phyloP scores from a whole-genome alignment of 2,797 vertebrate genomes.

The Spheniscus humboldti region DNA sequence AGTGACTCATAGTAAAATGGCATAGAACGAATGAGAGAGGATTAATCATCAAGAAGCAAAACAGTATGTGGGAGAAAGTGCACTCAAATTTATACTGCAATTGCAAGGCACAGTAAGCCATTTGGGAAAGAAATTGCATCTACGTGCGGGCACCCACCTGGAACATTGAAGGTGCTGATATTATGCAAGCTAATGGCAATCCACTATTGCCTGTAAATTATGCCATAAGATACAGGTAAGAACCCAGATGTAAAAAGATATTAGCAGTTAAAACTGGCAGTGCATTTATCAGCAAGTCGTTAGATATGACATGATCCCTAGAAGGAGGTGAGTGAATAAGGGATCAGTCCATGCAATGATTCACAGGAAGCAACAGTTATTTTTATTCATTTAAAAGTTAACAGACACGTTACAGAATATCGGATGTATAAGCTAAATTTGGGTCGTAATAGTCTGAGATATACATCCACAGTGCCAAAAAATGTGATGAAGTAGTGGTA shows the following conservation, averaged over 20 bases:
- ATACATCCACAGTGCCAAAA: background rate
- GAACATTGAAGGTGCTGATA: conserved; percentile 5
- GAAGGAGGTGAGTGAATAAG: background rate
- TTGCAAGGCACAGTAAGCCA: background rate
- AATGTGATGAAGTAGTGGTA: background rate
- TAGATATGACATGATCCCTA: background rate
- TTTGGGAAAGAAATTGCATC: background rate
- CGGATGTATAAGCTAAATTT: background rate
- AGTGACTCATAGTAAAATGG: conserved; percentile 30
- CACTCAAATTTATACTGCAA: background rate
- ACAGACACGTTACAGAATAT: background rate
- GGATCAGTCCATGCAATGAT: background rate
- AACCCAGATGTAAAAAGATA: background rate
- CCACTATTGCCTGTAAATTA: background rate
- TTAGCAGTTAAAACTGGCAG: background rate
- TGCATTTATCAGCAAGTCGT: background rate
- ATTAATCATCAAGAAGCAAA: conserved; percentile 62
- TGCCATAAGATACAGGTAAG: background rate
- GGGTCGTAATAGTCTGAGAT: background rate
- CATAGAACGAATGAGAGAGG: conserved; percentile 8
- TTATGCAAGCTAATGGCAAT: conserved; percentile 20
- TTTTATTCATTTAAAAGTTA: conserved; percentile 36
- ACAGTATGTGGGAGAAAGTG: conserved; percentile 45
- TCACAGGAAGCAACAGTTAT: conserved; percentile 37
- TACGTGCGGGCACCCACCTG: conserved; percentile 28